Percentiles rank a stretch among this genome's conserved stretches.
Evolutionary conservation across 2,888 invertebrate genomes (phyloP).

Genomic region (Ellobium chinense): DNA sequence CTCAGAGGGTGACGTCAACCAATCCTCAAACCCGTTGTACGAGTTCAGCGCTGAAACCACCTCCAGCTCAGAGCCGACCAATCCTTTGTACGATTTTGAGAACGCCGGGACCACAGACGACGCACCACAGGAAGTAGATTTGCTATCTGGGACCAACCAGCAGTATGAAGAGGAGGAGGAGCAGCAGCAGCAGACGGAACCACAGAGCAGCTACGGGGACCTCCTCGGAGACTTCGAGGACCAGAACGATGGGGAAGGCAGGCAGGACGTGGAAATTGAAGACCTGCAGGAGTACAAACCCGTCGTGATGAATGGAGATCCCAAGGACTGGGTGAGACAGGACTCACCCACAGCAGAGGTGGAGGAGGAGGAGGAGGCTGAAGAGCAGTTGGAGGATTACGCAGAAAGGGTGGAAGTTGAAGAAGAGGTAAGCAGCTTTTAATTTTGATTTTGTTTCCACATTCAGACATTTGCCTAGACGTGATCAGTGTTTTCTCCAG

Average conservation of each 20-base stretch:
- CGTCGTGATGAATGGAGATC: neutral
- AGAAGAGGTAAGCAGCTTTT: constrained; percentile 15
- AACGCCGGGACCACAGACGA: neutral
- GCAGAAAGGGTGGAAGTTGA: neutral
- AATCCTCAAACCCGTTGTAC: constrained; percentile 52
- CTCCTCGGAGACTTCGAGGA: neutral
- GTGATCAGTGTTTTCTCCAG: too few relatives aligned
- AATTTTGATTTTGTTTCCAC: neutral
- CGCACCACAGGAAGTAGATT: neutral
- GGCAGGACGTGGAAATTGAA: neutral
- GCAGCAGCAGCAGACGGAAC: neutral
- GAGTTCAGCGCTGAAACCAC: constrained; percentile 45
- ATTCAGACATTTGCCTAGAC: too few relatives aligned
- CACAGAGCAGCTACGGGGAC: neutral
- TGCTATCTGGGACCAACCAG: constrained; percentile 19
- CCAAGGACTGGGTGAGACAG: neutral
- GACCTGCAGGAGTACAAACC: neutral
- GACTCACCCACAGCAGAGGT: neutral
- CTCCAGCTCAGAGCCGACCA: neutral
- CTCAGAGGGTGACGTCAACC: constrained; percentile 19
- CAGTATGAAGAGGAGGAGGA: neutral
- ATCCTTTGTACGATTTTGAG: constrained; percentile 23
- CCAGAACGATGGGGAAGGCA: neutral
- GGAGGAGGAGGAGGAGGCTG: neutral
- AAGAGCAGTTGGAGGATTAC: neutral